These are phyloP conservation scores for Aleadryas rufinucha DNA, from an alignment of 2,113 vertebrate genomes.

Conservation along the genomic window DNA sequence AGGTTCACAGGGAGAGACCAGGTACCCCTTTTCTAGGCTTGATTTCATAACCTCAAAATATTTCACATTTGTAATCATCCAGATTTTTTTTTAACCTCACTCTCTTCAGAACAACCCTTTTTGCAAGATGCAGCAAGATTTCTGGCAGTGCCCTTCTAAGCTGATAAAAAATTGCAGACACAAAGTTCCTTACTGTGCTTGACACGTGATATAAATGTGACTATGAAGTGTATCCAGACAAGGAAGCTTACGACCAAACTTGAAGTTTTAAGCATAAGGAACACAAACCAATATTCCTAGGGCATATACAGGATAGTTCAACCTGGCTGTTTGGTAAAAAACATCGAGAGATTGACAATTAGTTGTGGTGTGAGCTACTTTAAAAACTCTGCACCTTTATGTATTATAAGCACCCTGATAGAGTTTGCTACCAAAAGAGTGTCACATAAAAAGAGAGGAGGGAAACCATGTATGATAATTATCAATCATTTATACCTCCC, in stretches of 20 bases:
- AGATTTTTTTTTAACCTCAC: background rate
- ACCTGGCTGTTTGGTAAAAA: background rate
- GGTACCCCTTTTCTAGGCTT: background rate
- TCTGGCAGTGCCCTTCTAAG: background rate
- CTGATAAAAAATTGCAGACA: background rate
- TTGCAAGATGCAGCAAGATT: background rate
- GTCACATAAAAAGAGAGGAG: background rate
- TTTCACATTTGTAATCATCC: background rate
- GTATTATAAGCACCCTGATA: background rate
- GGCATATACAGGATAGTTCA: background rate
- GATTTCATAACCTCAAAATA: background rate
- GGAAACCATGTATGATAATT: background rate
- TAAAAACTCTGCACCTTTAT: background rate
- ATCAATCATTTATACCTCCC: background rate
- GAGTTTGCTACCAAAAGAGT: background rate
- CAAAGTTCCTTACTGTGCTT: background rate
- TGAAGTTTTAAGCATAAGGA: background rate
- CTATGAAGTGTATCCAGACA: background rate
- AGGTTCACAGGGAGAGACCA: background rate
- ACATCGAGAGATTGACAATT: background rate
- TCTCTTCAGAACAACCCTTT: background rate
- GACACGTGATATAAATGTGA: background rate
- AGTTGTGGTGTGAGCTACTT: background rate
- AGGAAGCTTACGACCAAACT: background rate
- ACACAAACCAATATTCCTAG: background rate